phyloP scores from a whole-genome alignment of 1,140 invertebrate species.

The Micrasema longulum region DNA sequence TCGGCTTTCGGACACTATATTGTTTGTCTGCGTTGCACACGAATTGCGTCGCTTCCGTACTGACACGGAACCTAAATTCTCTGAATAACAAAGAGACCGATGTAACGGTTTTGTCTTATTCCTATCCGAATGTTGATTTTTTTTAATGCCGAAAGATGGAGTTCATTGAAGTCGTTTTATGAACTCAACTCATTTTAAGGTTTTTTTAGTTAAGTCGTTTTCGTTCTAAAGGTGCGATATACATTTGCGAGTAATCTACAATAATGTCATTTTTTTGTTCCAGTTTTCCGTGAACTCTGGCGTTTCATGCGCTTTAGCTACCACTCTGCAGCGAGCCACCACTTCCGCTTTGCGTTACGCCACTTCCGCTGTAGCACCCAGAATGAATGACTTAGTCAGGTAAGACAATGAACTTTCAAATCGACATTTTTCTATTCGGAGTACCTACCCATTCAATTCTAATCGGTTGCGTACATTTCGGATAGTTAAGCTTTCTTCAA shows the following conservation, averaged over 20 bases:
- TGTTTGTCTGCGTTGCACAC: background rate
- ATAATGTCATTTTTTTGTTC: slow-evolving; percentile 17
- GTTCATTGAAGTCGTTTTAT: background rate
- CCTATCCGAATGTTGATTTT: no score
- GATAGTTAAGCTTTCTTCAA: no score
- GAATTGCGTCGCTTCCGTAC: no score
- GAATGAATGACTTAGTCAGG: slow-evolving; percentile 66
- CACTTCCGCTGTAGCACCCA: slow-evolving; percentile 54
- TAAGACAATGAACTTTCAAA: slow-evolving; percentile 57
- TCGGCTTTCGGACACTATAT: no score
- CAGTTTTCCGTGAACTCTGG: slow-evolving; percentile 40
- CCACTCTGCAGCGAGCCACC: slow-evolving; percentile 62
- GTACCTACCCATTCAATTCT: no score
- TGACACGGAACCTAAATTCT: no score
- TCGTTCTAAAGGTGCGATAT: no score
- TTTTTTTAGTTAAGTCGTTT: no score
- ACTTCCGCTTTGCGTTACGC: slow-evolving; percentile 59
- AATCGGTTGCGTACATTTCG: no score
- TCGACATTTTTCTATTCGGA: background rate
- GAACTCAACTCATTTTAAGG: no score
- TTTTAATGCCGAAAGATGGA: background rate
- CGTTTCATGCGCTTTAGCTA: slow-evolving; percentile 58
- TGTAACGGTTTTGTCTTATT: background rate
- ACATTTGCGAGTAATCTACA: background rate
- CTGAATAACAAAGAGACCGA: no score